Evolutionary conservation across 2,888 invertebrate genomes (phyloP).

Genomic region (Mythimna loreyi): DNA sequence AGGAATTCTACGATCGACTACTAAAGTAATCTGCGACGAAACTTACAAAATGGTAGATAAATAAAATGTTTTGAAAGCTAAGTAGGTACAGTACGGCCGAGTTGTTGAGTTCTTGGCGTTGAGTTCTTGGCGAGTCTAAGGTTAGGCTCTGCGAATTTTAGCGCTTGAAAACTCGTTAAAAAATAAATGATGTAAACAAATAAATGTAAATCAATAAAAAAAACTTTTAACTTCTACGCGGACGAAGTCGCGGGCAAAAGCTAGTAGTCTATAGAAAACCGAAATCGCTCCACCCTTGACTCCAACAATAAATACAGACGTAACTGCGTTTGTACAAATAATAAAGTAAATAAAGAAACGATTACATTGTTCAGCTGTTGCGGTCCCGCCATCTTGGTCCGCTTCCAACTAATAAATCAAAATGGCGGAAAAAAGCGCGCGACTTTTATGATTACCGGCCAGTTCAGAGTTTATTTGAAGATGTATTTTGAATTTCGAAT

Average conservation of each 20-base stretch:
- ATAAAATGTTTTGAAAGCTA: no score
- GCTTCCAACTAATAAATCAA: constrained; percentile 85
- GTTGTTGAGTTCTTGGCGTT: no score
- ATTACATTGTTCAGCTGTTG: constrained; percentile 64
- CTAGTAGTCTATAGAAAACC: constrained; percentile 15
- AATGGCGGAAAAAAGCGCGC: constrained; percentile 83
- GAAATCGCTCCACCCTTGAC: constrained; percentile 45
- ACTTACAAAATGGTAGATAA: no score
- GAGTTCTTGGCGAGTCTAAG: no score
- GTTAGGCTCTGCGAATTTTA: no score
- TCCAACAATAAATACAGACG: constrained; percentile 56
- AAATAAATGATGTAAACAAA: no score
- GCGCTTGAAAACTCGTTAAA: no score
- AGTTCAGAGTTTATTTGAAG: constrained; percentile 55
- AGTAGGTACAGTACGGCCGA: no score
- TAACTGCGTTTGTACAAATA: constrained; percentile 51
- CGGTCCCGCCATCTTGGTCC: constrained; percentile 74
- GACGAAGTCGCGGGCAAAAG: no score
- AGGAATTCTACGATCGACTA: not conserved
- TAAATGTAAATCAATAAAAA: no score
- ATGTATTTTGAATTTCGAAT: constrained; percentile 50
- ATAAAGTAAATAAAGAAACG: constrained; percentile 58
- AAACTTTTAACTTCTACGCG: no score
- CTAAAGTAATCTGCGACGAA: no score
- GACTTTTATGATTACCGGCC: constrained; percentile 80